Percentiles rank a stretch among this genome's conserved stretches.
Evolutionary conservation across 2,113 vertebrate species (phyloP).

Genomic region (Cervus canadensis): DNA sequence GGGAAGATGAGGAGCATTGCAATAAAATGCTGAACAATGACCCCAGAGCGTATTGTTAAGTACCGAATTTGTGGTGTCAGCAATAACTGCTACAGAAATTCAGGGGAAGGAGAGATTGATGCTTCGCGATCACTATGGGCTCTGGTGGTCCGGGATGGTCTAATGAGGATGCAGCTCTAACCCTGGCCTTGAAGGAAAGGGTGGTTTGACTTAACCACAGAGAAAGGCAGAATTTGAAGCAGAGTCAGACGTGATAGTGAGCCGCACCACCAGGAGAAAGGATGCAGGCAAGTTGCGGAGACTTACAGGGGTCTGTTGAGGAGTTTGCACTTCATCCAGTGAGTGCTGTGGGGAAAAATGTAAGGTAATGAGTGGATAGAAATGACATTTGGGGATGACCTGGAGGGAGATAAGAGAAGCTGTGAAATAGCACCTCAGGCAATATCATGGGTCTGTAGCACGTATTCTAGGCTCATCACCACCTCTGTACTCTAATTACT

Average conservation of each 20-base stretch:
- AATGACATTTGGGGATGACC: background rate
- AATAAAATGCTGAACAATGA: background rate
- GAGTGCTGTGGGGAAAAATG: background rate
- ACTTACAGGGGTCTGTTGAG: background rate
- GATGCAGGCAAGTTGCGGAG: background rate
- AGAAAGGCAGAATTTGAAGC: background rate
- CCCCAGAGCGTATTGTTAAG: background rate
- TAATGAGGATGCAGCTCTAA: background rate
- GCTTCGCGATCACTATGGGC: background rate
- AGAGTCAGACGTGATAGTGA: rapidly evolving
- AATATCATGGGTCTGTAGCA: background rate
- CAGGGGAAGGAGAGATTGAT: background rate
- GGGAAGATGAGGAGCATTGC: background rate
- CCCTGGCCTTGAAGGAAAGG: background rate
- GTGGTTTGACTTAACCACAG: background rate
- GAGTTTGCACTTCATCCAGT: background rate
- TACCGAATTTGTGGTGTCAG: background rate
- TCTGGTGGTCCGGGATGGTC: background rate
- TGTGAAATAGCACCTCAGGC: background rate
- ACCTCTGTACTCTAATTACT: background rate
- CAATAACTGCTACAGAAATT: background rate
- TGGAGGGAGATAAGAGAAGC: background rate
- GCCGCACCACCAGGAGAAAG: background rate
- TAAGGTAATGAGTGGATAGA: background rate
- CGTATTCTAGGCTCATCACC: background rate